Percentiles rank a stretch among this genome's conserved stretches.
These are phyloP conservation scores for Micronycteris hirsuta DNA, from an alignment of 2,113 vertebrate species.

Conservation along the genomic window DNA sequence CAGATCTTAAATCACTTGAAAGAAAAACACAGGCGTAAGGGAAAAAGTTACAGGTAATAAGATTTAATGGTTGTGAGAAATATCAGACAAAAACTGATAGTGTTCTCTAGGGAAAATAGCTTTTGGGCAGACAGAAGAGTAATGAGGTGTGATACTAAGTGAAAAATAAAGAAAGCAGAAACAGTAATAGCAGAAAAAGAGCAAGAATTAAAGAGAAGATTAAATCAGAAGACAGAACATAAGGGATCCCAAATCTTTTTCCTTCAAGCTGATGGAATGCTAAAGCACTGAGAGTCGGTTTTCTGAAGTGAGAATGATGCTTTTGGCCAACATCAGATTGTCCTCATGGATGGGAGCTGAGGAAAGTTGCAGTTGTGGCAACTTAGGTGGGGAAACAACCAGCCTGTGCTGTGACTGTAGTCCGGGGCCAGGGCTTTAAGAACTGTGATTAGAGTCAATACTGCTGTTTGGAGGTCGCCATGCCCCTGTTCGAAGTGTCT, in stretches of 20 bases:
- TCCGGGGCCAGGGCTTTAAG: constrained; percentile 37
- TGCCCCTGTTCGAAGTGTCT: background rate
- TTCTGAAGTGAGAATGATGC: constrained; percentile 62
- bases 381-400: constrained; percentile 39
- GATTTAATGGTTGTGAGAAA: constrained; percentile 7
- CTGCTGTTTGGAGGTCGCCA: background rate
- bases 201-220: constrained; percentile 42
- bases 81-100: constrained; percentile 43
- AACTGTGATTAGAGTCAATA: background rate
- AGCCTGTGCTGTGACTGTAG: constrained; percentile 38
- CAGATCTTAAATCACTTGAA: constrained; percentile 53
- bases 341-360: constrained; percentile 36
- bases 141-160: constrained; percentile 24
- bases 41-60: constrained; percentile 34
- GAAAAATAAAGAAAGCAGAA: constrained; percentile 59
- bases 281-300: constrained; percentile 61
- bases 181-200: constrained; percentile 21
- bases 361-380: constrained; percentile 34
- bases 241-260: constrained; percentile 39
- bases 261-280: constrained; percentile 66
- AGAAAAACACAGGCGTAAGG: constrained; percentile 14
- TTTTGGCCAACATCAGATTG: constrained; percentile 62
- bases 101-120: constrained; percentile 21
- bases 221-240: constrained; percentile 43
- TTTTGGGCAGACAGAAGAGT: constrained; percentile 47